Evolutionary conservation across 2,797 vertebrate species (phyloP).

Genomic region (Acanthornis magna): DNA sequence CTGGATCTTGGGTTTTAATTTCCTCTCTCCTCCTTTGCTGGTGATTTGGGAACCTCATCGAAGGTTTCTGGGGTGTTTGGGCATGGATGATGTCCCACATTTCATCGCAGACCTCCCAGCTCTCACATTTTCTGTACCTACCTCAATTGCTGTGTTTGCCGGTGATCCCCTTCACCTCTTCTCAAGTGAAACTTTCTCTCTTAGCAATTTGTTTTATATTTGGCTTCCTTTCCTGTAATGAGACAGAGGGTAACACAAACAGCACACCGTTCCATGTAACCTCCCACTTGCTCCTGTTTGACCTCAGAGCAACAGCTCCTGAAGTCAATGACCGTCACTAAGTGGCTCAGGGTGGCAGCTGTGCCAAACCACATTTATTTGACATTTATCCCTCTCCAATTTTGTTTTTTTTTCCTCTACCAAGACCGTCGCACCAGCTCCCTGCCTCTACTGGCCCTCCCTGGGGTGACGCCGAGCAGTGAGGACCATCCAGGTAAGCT

Average conservation of each 20-base stretch:
- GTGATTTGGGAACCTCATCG: background rate
- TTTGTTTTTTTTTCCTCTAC: background rate
- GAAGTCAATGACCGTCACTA: background rate
- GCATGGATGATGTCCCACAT: background rate
- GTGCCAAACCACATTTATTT: background rate
- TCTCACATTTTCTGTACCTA: background rate
- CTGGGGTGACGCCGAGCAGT: background rate
- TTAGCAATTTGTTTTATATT: background rate
- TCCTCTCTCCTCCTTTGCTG: background rate
- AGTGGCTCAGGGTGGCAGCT: background rate
- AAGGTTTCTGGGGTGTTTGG: background rate
- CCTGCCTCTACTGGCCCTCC: background rate
- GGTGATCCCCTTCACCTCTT: background rate
- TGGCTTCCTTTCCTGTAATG: background rate
- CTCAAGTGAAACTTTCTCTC: background rate
- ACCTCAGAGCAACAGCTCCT: background rate
- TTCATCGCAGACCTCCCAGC: background rate
- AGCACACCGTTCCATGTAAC: fast-evolving
- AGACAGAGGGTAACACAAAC: background rate
- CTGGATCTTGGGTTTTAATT: background rate
- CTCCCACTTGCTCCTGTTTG: background rate
- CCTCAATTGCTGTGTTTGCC: background rate
- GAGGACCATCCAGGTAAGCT: slow-evolving; percentile 35
- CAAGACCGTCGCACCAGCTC: slow-evolving; percentile 51
- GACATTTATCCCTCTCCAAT: background rate